Base-by-base conservation (phyloP, 2,888 invertebrate species). In the Limnephilus lunatus region DNA sequence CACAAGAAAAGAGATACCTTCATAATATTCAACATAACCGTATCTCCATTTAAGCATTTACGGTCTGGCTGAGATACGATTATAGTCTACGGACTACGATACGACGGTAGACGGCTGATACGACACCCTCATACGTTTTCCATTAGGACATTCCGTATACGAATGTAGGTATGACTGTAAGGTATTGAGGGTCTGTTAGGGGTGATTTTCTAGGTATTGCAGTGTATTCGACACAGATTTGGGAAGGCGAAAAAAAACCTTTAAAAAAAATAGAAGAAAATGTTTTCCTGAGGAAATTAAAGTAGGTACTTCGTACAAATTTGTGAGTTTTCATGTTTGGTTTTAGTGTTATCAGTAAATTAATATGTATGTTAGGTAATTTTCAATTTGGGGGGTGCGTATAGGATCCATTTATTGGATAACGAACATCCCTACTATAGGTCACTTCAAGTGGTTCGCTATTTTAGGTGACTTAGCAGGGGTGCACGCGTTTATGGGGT, bases 11-110 rank as follows among this genome's bases (percentile, higher is more conserved):
- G 68, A 68, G 68, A 68, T 68, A 68, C 68, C 68, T 68, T 68
- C 68, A 68, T 68, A 68, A 68, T 68, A 68, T 68, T 68, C 68
- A 68, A 68, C 68, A 68, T 68, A 68, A 68, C 68, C 68, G 68
- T 68, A 68, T 68, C 68, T 68, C n/a, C 68, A 68, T 68, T 68
- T 25, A 68, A 68, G 68, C 68, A 68, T 68, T 68, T 68, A 68
- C 68, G 68, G 68, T 68, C 68, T 68, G 68, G n/a, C 68, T 25
- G 68, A 68, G 68, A 68, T 68, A 68, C 68, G 68, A 68, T 68
- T 68, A 68, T n/a, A 68, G 68, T 68, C 68, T 68, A 25, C 68
- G 68, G 25, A n/a, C 68, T 25, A n/a, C 68, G 68, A n/a, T 68
- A 68, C 25, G 68, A 25, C 68, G 68, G 68, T 68, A 68, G 68